A percentile compares a stretch with the other conserved stretches of the same genome.
These are phyloP conservation scores for Saimiri boliviensis DNA, from an alignment of 2,113 vertebrate species.

Conservation along the genomic window DNA sequence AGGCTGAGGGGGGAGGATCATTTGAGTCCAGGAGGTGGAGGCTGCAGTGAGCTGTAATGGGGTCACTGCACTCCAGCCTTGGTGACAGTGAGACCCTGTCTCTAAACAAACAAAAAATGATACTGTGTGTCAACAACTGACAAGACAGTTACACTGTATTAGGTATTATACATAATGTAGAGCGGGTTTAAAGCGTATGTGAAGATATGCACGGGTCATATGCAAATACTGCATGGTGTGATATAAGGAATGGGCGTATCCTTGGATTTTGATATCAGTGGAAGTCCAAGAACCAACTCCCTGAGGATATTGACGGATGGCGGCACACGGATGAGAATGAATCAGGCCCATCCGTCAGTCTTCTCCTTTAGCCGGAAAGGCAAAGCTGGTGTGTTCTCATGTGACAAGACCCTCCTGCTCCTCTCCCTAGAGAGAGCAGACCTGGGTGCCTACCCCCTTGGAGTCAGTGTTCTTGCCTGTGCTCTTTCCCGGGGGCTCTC, in stretches of 20 bases:
- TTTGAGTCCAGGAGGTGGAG: not conserved
- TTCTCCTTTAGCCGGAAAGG: not conserved
- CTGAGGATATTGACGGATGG: not conserved
- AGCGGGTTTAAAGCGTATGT: not conserved
- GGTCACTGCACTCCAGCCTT: not conserved
- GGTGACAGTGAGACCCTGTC: not conserved
- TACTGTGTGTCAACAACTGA: not conserved
- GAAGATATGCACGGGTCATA: not conserved
- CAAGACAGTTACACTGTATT: not conserved
- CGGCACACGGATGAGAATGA: not conserved
- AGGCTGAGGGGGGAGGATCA: not conserved
- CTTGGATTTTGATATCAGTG: not conserved
- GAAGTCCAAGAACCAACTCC: not conserved
- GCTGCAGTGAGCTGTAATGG: not conserved
- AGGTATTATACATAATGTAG: not conserved
- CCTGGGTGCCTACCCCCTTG: not conserved
- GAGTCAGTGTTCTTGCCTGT: not conserved
- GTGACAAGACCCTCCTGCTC: not conserved
- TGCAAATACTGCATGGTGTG: not conserved
- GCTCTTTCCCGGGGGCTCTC: not conserved
- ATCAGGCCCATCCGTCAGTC: not conserved
- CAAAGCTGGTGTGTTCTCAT: not conserved
- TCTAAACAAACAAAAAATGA: not conserved
- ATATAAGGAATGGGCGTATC: not conserved
- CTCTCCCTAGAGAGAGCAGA: not conserved